Evolutionary conservation across 2,888 invertebrate species (phyloP).

Genomic region (Latrodectus hesperus): DNA sequence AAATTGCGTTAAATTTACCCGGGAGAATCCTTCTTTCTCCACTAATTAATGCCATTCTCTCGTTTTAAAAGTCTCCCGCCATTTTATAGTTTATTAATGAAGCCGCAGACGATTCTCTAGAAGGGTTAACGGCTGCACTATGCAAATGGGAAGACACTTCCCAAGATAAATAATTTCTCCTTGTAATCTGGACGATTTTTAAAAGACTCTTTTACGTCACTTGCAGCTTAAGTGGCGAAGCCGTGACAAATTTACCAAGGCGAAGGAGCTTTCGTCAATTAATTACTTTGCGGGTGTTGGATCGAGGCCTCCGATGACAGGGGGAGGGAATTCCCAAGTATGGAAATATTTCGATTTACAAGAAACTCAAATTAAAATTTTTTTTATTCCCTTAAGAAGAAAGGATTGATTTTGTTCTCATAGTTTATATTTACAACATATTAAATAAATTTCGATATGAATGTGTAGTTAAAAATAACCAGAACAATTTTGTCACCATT

Average conservation of each 20-base stretch:
- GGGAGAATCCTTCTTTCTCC: background rate
- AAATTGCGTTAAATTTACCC: conserved; percentile 43
- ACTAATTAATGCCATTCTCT: background rate
- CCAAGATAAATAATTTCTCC: background rate
- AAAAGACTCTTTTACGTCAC: background rate
- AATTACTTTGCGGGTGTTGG: background rate
- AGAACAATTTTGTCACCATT: no score
- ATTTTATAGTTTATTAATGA: conserved; percentile 5
- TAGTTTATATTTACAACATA: no score
- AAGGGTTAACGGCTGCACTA: conserved; percentile 1
- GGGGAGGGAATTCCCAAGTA: no score
- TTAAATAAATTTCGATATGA: no score
- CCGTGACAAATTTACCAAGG: background rate
- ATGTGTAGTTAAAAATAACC: no score
- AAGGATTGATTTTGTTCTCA: no score
- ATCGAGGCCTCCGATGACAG: background rate
- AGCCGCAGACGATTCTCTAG: background rate
- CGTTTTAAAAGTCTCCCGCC: background rate
- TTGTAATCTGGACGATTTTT: conserved; percentile 5
- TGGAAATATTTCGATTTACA: no score
- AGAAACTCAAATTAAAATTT: no score
- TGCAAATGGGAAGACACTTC: background rate
- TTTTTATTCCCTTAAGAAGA: no score
- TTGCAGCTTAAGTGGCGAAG: background rate
- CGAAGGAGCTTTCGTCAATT: background rate